phyloP scores from a whole-genome alignment of 64 coral and sea anemone genomes.

The Acropora tenuis region DNA sequence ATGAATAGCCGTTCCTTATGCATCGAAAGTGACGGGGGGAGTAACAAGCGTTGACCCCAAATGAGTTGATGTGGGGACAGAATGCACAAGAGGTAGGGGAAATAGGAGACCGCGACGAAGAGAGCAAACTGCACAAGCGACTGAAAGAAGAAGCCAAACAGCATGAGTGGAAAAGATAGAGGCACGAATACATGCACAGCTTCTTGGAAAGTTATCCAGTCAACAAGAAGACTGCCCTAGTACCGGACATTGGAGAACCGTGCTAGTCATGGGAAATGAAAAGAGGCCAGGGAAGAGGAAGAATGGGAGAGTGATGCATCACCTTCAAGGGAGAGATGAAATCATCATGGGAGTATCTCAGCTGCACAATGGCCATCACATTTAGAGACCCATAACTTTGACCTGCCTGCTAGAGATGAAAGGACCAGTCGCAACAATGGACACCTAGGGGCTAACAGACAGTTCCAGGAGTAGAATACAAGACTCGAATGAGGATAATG shows the following conservation, averaged over 20 bases:
- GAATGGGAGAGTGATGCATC: neutral
- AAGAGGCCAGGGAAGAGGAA: slow-evolving; percentile 1
- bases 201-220: slow-evolving; percentile 70
- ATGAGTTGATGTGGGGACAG: slow-evolving; percentile 47
- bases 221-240: neutral
- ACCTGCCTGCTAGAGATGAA: neutral
- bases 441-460: too few relatives aligned
- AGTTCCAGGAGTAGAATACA: too few relatives aligned
- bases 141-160: neutral
- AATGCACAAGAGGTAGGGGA: slow-evolving; percentile 11
- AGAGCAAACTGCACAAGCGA: slow-evolving; percentile 34
- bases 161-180: slow-evolving; percentile 47
- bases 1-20: slow-evolving; percentile 34
- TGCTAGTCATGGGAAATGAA: slow-evolving; percentile 53
- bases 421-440: too few relatives aligned
- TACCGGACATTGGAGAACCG: slow-evolving; percentile 51
- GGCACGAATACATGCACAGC: slow-evolving; percentile 68
- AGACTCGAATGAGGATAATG: too few relatives aligned
- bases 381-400: neutral
- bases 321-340: slow-evolving; percentile 33
- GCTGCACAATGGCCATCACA: slow-evolving; percentile 14
- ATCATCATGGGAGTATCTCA: slow-evolving; percentile 18
- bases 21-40: neutral
- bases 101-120: slow-evolving; percentile 52
- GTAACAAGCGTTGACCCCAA: slow-evolving; percentile 3